These are phyloP conservation scores for Tetropium fuscum DNA, from an alignment of 2,888 invertebrate species.

Conservation along the genomic window DNA sequence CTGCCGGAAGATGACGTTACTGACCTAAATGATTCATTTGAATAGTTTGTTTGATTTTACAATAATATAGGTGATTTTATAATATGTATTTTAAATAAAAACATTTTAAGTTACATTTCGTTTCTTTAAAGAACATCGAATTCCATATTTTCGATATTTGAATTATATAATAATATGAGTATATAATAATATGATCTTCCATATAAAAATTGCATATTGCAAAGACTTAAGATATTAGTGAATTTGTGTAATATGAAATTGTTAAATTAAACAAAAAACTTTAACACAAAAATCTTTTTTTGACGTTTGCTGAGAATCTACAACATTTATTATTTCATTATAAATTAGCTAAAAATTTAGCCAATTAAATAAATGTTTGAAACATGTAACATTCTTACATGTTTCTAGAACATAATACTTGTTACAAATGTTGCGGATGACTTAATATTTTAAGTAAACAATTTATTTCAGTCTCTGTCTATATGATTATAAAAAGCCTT, in stretches of 20 bases:
- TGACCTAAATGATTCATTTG: constrained; percentile 1
- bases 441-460: not conserved
- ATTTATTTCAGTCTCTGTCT: no score
- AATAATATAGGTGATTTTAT: not conserved
- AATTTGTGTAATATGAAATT: no score
- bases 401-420: not conserved
- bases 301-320: no score
- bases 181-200: no score
- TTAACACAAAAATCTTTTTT: no score
- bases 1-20: not conserved
- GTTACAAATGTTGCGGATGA: not conserved
- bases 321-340: no score
- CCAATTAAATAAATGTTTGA: no score
- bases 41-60: not conserved
- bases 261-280: no score
- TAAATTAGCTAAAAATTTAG: no score
- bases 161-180: not conserved
- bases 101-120: not conserved
- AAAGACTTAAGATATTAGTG: not conserved
- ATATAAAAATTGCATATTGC: not conserved
- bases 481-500: no score
- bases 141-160: not conserved
- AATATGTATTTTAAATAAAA: not conserved
- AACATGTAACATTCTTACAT: no score
- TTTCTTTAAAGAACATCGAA: not conserved